Conservation (phyloP, 1,140 invertebrate genomes). For the Pentalonia nigronervosa region DNA sequence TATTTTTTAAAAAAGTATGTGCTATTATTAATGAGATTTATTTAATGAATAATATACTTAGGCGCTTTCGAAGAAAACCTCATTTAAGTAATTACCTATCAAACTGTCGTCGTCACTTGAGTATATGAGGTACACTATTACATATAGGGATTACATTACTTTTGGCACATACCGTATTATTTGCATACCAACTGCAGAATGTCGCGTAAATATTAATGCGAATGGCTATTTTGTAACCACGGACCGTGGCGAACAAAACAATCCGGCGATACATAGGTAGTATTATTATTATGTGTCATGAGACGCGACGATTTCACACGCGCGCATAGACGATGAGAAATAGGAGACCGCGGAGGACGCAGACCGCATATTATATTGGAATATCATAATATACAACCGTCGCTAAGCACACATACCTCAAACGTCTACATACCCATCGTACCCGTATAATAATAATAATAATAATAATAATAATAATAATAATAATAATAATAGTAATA, state of each 20-base stretch:
- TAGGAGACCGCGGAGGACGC: not conserved
- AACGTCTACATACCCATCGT: not conserved
- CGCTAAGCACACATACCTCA: not conserved
- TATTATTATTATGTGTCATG: slow-evolving; percentile 1
- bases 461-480: no score
- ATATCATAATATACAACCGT: not conserved
- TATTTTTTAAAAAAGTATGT: not conserved
- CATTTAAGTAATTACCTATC: not conserved
- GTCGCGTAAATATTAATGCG: not conserved
- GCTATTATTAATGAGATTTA: not conserved
- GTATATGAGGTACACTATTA: no score
- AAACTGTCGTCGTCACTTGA: not conserved
- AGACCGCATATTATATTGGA: slow-evolving; percentile 7
- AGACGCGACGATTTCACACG: slow-evolving; percentile 10
- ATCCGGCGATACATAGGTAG: not conserved
- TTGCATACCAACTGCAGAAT: not conserved
- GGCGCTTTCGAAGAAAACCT: not conserved
- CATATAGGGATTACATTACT: not conserved
- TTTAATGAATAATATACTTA: not conserved
- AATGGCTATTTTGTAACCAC: not conserved
- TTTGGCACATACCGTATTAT: not conserved
- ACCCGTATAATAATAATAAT: no score
- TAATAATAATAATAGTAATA: not conserved
- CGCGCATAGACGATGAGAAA: not conserved
- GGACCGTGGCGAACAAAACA: not conserved